These are phyloP conservation scores for Cataglyphis hispanica DNA, from an alignment of 1,140 invertebrate species.

Conservation along the genomic window DNA sequence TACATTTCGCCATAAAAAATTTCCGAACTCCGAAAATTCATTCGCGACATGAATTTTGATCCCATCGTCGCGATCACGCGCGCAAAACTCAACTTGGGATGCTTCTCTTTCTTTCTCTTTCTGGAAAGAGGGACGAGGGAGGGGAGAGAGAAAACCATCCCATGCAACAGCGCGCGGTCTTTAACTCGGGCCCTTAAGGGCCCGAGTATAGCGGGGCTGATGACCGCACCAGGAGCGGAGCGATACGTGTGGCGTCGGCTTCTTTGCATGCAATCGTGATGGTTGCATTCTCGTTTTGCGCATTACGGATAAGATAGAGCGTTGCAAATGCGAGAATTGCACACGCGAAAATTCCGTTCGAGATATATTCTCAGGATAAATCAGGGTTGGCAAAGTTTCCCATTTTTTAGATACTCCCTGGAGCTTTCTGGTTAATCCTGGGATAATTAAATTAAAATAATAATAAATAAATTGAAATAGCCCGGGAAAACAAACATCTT, in stretches of 20 bases:
- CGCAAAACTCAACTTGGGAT: slow-evolving; percentile 10
- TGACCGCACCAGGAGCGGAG: slow-evolving; percentile 73
- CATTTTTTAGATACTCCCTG: too few species aligned
- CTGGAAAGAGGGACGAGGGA: background rate
- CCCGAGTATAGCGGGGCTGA: slow-evolving; percentile 77
- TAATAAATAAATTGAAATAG: too few species aligned
- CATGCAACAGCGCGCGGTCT: slow-evolving; percentile 28
- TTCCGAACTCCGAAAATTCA: background rate
- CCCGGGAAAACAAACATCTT: too few species aligned
- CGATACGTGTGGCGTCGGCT: slow-evolving; percentile 73
- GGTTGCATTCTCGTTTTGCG: slow-evolving; percentile 19
- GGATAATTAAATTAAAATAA: background rate
- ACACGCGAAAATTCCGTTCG: background rate
- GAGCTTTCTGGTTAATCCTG: too few species aligned
- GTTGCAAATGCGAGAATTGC: slow-evolving; percentile 11
- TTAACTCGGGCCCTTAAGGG: slow-evolving; percentile 69
- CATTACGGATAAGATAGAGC: slow-evolving; percentile 18
- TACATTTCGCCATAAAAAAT: background rate
- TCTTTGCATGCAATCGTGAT: slow-evolving; percentile 41
- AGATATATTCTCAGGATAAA: background rate
- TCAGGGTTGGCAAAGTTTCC: too few species aligned
- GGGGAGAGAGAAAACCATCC: slow-evolving; percentile 16
- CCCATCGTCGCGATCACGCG: background rate
- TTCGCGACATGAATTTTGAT: background rate
- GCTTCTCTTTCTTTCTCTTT: background rate